Conservation (phyloP, 2,113 vertebrate genomes). For the Eulemur macaco region DNA sequence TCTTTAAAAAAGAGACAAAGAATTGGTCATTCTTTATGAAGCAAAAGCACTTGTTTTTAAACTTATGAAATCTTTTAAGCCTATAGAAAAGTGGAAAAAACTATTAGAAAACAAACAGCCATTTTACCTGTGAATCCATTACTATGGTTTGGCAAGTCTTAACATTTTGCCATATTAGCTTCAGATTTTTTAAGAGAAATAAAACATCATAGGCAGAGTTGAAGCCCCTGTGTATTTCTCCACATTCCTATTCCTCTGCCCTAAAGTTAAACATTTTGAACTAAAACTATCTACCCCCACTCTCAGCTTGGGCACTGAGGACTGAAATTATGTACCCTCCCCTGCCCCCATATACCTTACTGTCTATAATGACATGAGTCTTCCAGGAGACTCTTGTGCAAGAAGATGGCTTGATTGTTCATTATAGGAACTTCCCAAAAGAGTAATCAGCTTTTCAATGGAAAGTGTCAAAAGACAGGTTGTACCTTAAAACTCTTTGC, state of each 20-base stretch:
- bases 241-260: neutral
- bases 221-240: neutral
- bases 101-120: neutral
- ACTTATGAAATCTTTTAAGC: conserved; percentile 20
- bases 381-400: neutral
- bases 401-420: neutral
- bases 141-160: neutral
- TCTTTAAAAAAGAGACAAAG: neutral
- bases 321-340: neutral
- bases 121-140: neutral
- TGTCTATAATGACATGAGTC: neutral
- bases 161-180: neutral
- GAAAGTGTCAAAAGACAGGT: neutral
- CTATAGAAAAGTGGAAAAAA: neutral
- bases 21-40: neutral
- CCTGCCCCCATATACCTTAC: neutral
- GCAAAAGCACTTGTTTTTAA: neutral
- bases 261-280: conserved; percentile 7
- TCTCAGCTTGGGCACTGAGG: neutral
- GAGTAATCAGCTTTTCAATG: neutral
- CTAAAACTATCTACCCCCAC: neutral
- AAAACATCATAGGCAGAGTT: neutral
- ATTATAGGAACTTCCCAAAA: neutral
- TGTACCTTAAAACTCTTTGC: neutral
- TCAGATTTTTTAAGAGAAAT: conserved; percentile 11